Evolutionary conservation across 1,140 invertebrate genomes (phyloP).

Genomic region (Cryptotermes secundus): DNA sequence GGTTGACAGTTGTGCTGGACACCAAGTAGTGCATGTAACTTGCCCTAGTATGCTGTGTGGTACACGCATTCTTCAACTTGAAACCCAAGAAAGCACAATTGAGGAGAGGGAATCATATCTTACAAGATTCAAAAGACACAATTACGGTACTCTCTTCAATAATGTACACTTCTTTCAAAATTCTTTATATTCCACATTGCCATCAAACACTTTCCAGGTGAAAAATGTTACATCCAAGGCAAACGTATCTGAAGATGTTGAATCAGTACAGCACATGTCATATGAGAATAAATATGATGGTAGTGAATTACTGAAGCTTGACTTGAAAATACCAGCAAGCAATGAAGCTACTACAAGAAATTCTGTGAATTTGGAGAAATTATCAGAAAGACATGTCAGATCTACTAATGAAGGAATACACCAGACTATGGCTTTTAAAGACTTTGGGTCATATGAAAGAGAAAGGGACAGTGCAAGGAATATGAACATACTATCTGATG

Average conservation of each 20-base stretch:
- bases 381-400: too few relatives aligned
- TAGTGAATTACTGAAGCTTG: background rate
- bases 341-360: background rate
- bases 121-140: background rate
- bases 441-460: too few relatives aligned
- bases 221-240: background rate
- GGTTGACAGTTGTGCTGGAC: background rate
- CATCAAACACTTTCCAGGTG: too few relatives aligned
- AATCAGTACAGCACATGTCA: too few relatives aligned
- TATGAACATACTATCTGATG: background rate
- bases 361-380: too few relatives aligned
- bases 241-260: background rate
- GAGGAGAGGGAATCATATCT: background rate
- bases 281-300: background rate
- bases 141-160: background rate
- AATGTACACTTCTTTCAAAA: background rate
- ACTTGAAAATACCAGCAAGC: background rate
- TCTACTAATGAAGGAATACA: too few relatives aligned
- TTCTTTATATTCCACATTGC: too few relatives aligned
- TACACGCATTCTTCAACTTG: background rate
- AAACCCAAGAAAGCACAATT: background rate
- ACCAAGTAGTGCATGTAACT: background rate
- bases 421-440: too few relatives aligned
- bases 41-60: background rate
- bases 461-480: too few relatives aligned